Base-by-base conservation (phyloP, 2,888 invertebrate species). In the Phalangium opilio region DNA sequence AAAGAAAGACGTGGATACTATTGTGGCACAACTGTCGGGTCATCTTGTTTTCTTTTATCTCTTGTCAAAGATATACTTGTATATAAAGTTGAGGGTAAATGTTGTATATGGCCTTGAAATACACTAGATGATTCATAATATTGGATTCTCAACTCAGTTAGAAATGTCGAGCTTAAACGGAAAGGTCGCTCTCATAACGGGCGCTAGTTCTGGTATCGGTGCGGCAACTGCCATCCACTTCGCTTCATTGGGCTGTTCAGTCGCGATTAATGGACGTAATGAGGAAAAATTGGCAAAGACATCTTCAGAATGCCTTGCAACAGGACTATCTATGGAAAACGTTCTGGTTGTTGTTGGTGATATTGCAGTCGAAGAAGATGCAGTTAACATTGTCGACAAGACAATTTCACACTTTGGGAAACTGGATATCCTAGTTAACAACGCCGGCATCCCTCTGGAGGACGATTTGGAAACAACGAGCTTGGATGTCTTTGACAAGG, bases 171-270 rank as follows among this genome's bases (percentile, higher is more conserved):
- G 27, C 8, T 8, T 27, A 7, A 27, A 27, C 5, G 27, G 27
- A 27, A 27, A 27, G 8, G 27, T 27, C 8, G 27, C 27, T 8
- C 27, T 27, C 5, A 27, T 27, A 27, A 27, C 27, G 4, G 85
- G 86, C 43, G 83, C 84, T 0, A 84, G 83, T 64, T 83, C 83
- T 15, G 86, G 86, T 5, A 86, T 87, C 53, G 87, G 87, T 3
- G 79, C 80, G 38, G 81, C 81, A 5, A 81, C 85, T 8, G 85
- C 86, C 1, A 68, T 82, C 51, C 77, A 79, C 57, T 74, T 87
- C 55, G 78, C 83, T 2, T 73, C 75, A 59, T 70, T 81, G 35
- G 85, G 84, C 19, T 84, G 83, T 1, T 75, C 73, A 48, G 64
- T 87, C n/a, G 77, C 81, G 0, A 57, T 83, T 1, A 75, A 75